phyloP scores from a whole-genome alignment of 2,113 vertebrate species.

The Ophthalmolycus amberensis region DNA sequence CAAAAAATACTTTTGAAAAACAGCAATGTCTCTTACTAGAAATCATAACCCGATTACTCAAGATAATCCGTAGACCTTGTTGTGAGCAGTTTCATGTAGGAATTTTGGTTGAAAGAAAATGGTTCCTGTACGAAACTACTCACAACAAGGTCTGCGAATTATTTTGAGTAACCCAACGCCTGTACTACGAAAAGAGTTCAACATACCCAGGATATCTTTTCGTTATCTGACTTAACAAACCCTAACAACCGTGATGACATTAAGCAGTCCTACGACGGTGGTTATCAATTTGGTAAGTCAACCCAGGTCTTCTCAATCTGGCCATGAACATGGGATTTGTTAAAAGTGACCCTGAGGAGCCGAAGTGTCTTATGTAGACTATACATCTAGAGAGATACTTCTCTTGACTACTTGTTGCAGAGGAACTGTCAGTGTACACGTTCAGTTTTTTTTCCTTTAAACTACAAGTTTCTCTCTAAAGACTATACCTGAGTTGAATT shows the following conservation, averaged over 20 bases:
- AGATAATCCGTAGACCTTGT: background rate
- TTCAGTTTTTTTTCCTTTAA: background rate
- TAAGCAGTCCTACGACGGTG: no score
- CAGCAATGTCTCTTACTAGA: no score
- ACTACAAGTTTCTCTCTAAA: background rate
- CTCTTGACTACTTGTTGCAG: background rate
- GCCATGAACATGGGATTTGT: background rate
- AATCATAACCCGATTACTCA: background rate
- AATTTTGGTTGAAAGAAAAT: background rate
- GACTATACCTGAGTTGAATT: slow-evolving; percentile 5
- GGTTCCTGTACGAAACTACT: no score
- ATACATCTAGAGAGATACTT: no score
- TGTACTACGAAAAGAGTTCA: no score
- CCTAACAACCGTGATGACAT: no score
- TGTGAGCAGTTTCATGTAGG: background rate
- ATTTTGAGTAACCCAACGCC: no score
- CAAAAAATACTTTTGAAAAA: no score
- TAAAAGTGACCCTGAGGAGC: background rate
- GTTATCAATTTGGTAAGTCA: no score
- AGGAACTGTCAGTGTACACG: background rate
- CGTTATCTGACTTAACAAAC: no score
- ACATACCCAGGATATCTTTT: no score
- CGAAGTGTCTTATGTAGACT: background rate
- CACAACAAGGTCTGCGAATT: no score
- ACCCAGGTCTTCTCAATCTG: background rate